Base-by-base conservation (phyloP, 2,888 invertebrate genomes). In the Eristalis intricaria region DNA sequence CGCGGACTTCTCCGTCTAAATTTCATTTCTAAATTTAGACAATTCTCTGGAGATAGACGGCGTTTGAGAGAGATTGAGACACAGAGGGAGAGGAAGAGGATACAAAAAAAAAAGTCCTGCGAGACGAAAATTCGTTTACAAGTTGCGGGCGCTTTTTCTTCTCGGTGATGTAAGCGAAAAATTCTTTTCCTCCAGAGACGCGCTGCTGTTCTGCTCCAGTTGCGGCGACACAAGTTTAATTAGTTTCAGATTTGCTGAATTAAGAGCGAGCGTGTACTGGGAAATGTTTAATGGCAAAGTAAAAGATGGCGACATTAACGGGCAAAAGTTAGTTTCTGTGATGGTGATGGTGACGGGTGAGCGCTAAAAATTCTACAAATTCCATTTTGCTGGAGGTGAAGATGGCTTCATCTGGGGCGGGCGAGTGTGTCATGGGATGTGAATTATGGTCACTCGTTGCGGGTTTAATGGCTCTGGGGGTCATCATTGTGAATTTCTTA, bases 201-300 rank as follows among this genome's bases (percentile, higher is more conserved):
- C 35, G 43, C 63, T 66, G 26, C 43, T 4, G 50, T 74, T 66
- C 66, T 65, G 73, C 68, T 64, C 35, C 26, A 73, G 32, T 74
- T 69, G 15, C 73, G 64, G 65, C 23, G 77, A 78, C 60, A 77
- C 40, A 74, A 82, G 73, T 86, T 86, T 82, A 86, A 86, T 86
- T 86, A 82, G 77, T 86, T 82, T 86, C 40, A 40, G 65, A 86
- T 78, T 77, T 43, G 38, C 43, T 68, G 60, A 81, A 81, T 73
- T 64, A 85, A 40, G 68, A 64, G 38, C 58, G 68, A 64, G 29
- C 38, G 50, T 50, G 65, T 40, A 64, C 35, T 63, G 75, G 70
- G 60, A 22, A 75, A 64, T 69, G 60, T 69, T 10, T 50, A 56
- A 23, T 61, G 26, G 19, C 32, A 38, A 58, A 63, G 66, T 40